A percentile compares a stretch with the other conserved stretches of the same genome.
Evolutionary conservation across 2,888 invertebrate species (phyloP).

Genomic region (Oligia latruncula): DNA sequence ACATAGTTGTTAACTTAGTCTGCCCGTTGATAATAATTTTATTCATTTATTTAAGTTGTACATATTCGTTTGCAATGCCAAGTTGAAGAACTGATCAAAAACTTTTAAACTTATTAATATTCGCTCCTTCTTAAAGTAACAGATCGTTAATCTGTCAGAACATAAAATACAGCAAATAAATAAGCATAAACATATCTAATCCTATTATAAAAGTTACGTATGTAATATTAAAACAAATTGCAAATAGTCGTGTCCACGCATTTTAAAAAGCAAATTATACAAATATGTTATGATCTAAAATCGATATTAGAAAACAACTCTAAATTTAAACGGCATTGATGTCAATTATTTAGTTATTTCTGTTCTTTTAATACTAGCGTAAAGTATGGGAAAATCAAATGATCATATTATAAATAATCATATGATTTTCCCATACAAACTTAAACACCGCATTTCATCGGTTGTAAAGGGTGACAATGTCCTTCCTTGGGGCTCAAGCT

Average conservation of each 20-base stretch:
- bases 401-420: too few species aligned
- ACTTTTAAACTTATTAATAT: not conserved
- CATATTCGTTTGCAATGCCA: not conserved
- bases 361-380: not conserved
- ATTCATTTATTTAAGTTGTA: not conserved
- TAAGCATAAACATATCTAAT: conserved; percentile 41
- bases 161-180: conserved; percentile 31
- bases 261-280: conserved; percentile 51
- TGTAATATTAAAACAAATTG: conserved; percentile 34
- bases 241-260: conserved; percentile 53
- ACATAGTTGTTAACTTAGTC: too few species aligned
- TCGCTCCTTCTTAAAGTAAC: conserved; percentile 7
- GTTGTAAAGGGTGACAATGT: not conserved
- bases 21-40: not conserved
- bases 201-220: conserved; percentile 30
- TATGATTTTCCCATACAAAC: too few species aligned
- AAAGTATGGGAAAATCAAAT: too few species aligned
- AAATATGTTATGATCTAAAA: conserved; percentile 21
- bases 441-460: not conserved
- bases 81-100: not conserved
- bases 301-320: conserved; percentile 32
- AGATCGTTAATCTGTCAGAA: conserved; percentile 27
- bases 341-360: conserved; percentile 31
- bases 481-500: not conserved
- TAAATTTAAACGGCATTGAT: conserved; percentile 28